Evolutionary conservation across 2,888 invertebrate species (phyloP).

Genomic region (Thecophora atra): DNA sequence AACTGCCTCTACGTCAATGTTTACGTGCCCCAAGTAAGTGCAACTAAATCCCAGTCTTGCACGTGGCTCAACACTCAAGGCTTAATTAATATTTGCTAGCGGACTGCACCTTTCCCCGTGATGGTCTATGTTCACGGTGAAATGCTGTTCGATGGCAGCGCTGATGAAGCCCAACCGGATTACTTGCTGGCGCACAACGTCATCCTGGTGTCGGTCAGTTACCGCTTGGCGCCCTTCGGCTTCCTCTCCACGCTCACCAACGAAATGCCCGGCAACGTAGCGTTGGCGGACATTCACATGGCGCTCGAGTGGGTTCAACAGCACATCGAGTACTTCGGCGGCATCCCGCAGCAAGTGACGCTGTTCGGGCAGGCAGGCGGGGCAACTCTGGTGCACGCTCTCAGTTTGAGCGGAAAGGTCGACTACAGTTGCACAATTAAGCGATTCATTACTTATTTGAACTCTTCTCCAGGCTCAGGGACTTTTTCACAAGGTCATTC

Average conservation of each 20-base stretch:
- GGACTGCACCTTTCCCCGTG: constrained; percentile 57
- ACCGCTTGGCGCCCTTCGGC: constrained; percentile 68
- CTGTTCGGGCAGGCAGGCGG: constrained; percentile 70
- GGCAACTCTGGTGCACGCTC: constrained; percentile 66
- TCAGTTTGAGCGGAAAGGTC: constrained; percentile 66
- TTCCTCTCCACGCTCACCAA: constrained; percentile 68
- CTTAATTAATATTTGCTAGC: constrained; percentile 38
- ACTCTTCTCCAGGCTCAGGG: constrained; percentile 62
- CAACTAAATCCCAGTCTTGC: not conserved
- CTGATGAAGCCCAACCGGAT: constrained; percentile 63
- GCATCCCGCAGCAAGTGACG: constrained; percentile 67
- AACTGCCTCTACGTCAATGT: constrained; percentile 61
- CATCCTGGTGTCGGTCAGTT: constrained; percentile 67
- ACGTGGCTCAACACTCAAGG: not conserved
- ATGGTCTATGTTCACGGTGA: constrained; percentile 67
- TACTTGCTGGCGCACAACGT: constrained; percentile 67
- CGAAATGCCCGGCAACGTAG: constrained; percentile 69
- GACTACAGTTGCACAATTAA: too few relatives aligned
- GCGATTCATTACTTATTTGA: too few relatives aligned
- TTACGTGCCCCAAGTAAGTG: constrained; percentile 55
- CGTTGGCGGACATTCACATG: constrained; percentile 68
- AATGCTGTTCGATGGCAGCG: constrained; percentile 64
- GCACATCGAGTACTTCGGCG: constrained; percentile 68
- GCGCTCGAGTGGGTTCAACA: constrained; percentile 68
- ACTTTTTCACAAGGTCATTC: constrained; percentile 68